Evolutionary conservation across 2,797 vertebrate genomes (phyloP), one percentile per base, ranked within the genome.

Genomic region (Pseudochaenichthys georgianus): DNA sequence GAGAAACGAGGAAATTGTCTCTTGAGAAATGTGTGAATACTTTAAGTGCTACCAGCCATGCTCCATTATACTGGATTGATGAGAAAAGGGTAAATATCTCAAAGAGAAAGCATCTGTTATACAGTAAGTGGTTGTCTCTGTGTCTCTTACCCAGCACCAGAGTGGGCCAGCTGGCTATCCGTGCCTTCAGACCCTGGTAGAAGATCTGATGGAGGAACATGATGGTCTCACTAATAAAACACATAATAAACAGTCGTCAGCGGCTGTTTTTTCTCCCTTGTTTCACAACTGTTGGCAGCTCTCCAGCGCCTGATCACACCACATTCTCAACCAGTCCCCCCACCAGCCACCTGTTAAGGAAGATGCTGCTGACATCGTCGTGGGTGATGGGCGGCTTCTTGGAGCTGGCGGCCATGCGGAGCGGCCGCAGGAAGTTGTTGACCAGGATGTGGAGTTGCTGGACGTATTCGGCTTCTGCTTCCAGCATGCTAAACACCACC

Each of bases 181-280:
- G 94, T 0, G 98, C 98, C 92, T 99, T 99, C 84, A 99, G 92
- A 73, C 98, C 98, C 91, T 99, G 98, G 94, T 99, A 99, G 82
- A 99, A 99, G 92, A 99, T 99, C 92, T 99, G 98, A 83, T 99
- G 98, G 75, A 99, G 90, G 92, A 99, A 99, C 98, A 99, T 99
- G 95, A 99, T 99, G 10, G 98, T 99, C 93, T 99, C 98, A 1
- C 98, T 99, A 93, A 71, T 1, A 92, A 93, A 88, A 77, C 91
- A 90, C 81, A 93, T 2, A 63, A 19, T 5, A 23, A 77, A 80
- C 73, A 78, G n/a, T 15, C 13, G 16, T 82, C 9, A 73, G 45
- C 4, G 62, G 43, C 9, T 45, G 38, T 34, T 68, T 15, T 77
- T 65, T 63, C 16, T 62, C 65, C 46, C 21, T 61, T 62, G 62